A percentile compares a stretch with the other conserved stretches of the same genome.
These are phyloP conservation scores for Parascotia fuliginaria DNA, from an alignment of 2,888 invertebrate species.

Conservation along the genomic window DNA sequence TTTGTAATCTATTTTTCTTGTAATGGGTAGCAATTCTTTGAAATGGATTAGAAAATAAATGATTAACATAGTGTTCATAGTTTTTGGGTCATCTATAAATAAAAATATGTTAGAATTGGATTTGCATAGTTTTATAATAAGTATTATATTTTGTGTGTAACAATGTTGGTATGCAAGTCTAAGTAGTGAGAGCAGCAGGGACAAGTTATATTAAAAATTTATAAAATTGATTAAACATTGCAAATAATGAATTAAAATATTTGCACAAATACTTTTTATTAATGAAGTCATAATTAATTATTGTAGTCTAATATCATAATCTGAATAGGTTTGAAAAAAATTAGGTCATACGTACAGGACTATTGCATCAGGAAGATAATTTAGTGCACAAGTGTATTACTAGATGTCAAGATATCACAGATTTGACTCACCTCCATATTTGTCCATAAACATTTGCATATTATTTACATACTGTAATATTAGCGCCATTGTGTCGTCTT, in stretches of 20 bases:
- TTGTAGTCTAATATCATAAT: too few relatives aligned
- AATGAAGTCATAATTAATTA: too few relatives aligned
- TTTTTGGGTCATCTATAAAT: constrained; percentile 62
- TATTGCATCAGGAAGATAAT: constrained; percentile 6
- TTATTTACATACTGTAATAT: constrained; percentile 92
- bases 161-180: too few relatives aligned
- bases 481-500: constrained; percentile 89
- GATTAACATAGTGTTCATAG: constrained; percentile 36
- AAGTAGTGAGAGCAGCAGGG: constrained; percentile 4
- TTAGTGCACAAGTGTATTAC: constrained; percentile 3
- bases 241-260: too few relatives aligned
- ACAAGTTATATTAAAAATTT: too few relatives aligned
- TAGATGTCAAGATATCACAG: constrained; percentile 8
- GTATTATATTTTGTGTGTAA: neutral
- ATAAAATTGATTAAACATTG: too few relatives aligned
- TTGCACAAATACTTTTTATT: too few relatives aligned
- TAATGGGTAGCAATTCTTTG: neutral
- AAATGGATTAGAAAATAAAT: constrained; percentile 36
- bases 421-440: constrained; percentile 91
- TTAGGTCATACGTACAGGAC: neutral
- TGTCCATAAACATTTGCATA: constrained; percentile 92
- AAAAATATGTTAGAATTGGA: constrained; percentile 26
- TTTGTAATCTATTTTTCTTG: neutral
- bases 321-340: too few relatives aligned
- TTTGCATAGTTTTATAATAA: constrained; percentile 43